phyloP scores from a whole-genome alignment of 1,140 invertebrate genomes.

The Carposina sasakii region DNA sequence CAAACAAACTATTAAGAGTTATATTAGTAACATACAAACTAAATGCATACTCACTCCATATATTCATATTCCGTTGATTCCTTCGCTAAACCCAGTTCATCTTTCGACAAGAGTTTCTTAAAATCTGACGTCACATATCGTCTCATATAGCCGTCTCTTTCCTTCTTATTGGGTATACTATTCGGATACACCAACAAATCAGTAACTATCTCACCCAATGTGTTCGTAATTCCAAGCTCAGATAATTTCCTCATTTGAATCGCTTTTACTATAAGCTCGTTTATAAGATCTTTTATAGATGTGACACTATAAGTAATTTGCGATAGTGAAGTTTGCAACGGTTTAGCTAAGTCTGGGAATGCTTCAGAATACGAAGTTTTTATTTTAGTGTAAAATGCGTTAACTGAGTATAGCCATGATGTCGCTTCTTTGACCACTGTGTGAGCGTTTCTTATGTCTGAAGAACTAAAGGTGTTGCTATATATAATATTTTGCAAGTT shows the following conservation, averaged over 20 bases:
- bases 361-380: conserved; percentile 70
- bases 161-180: conserved; percentile 61
- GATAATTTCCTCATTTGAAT: conserved; percentile 36
- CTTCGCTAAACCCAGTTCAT: too few relatives aligned
- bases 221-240: conserved; percentile 27
- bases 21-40: too few relatives aligned
- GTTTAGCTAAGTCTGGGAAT: conserved; percentile 80
- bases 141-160: conserved; percentile 60
- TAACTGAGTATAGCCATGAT: conserved; percentile 74
- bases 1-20: too few relatives aligned
- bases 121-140: conserved; percentile 53
- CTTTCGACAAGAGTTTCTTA: conserved; percentile 44
- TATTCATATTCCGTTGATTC: too few relatives aligned
- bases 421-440: conserved; percentile 60
- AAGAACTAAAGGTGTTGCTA: conserved; percentile 27
- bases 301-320: conserved; percentile 76
- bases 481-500: conserved; percentile 33
- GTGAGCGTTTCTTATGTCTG: conserved; percentile 34
- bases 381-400: conserved; percentile 74
- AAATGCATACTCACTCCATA: conserved; percentile 55
- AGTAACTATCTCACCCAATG: conserved; percentile 25
- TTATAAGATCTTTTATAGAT: conserved; percentile 60
- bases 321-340: conserved; percentile 74
- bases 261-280: conserved; percentile 53
- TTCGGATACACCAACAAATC: conserved; percentile 67